Percentiles rank a stretch among this genome's conserved stretches.
These are phyloP conservation scores for Marcusenius ussheri DNA, from an alignment of 2,113 vertebrate species.

Conservation along the genomic window DNA sequence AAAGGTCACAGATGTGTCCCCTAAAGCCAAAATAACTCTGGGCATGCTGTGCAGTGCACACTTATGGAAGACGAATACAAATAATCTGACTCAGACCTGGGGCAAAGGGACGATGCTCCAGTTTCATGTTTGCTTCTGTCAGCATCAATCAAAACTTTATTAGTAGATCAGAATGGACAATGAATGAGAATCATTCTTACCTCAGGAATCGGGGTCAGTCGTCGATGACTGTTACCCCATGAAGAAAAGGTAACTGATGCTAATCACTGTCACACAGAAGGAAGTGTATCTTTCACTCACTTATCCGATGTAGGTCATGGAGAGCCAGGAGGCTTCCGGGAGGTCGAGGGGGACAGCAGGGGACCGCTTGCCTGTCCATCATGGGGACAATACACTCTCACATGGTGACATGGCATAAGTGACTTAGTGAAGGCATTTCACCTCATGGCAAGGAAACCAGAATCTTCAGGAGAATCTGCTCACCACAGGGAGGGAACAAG, in stretches of 20 bases:
- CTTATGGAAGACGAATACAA: not conserved
- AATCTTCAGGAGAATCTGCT: not conserved
- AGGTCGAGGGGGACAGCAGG: not conserved
- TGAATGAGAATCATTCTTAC: not conserved
- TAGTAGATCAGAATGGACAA: not conserved
- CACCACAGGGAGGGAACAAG: not conserved
- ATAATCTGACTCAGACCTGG: not conserved
- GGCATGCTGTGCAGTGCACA: not conserved
- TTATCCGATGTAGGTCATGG: not conserved
- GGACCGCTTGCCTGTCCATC: not conserved
- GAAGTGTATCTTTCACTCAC: not conserved
- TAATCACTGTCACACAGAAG: not conserved
- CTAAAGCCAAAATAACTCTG: not conserved
- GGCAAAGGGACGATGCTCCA: not conserved
- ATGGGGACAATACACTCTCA: not conserved
- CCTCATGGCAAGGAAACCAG: not conserved
- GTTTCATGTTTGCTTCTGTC: constrained; percentile 1
- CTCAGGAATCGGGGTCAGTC: not conserved
- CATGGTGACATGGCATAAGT: not conserved
- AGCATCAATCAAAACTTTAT: not conserved
- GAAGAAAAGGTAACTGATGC: not conserved
- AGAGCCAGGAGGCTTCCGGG: not conserved
- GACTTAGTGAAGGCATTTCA: not conserved
- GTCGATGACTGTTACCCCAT: not conserved
- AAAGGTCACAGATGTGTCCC: not conserved